Evolutionary conservation across 37 sponge, comb jelly and placozoan species (phyloP), one percentile per base, ranked within the genome.

Genomic region (Amphimedon queenslandica): DNA sequence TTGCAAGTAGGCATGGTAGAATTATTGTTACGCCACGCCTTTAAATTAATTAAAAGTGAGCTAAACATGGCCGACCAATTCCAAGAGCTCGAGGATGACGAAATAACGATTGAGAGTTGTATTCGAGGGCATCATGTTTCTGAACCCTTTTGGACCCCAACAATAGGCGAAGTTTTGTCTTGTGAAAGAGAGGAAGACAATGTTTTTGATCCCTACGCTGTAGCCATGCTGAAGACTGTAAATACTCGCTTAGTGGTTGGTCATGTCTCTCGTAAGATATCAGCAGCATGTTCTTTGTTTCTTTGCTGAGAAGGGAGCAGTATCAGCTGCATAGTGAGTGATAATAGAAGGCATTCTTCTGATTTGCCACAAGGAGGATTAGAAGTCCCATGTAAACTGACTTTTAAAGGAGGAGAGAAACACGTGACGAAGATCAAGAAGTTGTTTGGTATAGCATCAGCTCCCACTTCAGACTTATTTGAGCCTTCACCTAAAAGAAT

Each of bases 351-450:
- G 21, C 11, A 11, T 10, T 41, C 34, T 20, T 29, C 32, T 11
- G 72, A 70, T 37, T 38, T 71, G 37, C 70, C 64, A 27, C 80
- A 79, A 39, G 80, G 72, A 58, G 71, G 71, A 36, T 23, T 79
- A 29, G 71, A 79, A 58, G 13, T 79, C 58, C 80, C 61, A 27
- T 79, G 63, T n/a, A n/a, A n/a, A n/a, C n/a, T n/a, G n/a, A n/a
- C n/a, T n/a, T n/a, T n/a, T n/a, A n/a, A n/a, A n/a, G n/a, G n/a
- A n/a, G n/a, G n/a, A n/a, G n/a, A n/a, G n/a, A n/a, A n/a, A n/a
- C n/a, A n/a, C n/a, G n/a, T n/a, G n/a, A n/a, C n/a, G n/a, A n/a
- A n/a, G n/a, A n/a, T n/a, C n/a, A n/a, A 11, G 1, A 47, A 0
- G n/a, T n/a, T n/a, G n/a, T n/a, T n/a, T n/a, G n/a, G n/a, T n/a